Evolutionary conservation across 2,113 vertebrate species (phyloP).

Genomic region (Alexandromys fortis): DNA sequence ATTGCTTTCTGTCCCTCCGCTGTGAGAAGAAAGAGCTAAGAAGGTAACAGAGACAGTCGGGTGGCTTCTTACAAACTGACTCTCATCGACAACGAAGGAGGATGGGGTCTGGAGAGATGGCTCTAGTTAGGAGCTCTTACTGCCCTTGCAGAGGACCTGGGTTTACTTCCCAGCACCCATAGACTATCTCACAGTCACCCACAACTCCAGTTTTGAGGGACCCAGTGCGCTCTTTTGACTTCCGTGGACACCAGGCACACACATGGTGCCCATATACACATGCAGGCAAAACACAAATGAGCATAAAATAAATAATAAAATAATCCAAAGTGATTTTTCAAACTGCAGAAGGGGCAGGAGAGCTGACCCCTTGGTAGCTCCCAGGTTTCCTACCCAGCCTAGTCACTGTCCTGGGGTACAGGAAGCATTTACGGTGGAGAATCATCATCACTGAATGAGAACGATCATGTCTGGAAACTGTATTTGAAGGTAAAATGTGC

Average conservation of each 20-base stretch:
- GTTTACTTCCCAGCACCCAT: not conserved
- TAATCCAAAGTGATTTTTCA: not conserved
- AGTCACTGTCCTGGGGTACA: not conserved
- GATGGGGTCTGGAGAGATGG: not conserved
- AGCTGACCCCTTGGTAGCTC: not conserved
- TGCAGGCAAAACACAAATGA: not conserved
- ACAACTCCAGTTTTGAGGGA: not conserved
- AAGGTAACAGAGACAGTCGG: not conserved
- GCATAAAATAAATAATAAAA: not conserved
- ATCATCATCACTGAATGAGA: not conserved
- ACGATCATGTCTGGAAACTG: not conserved
- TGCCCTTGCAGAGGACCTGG: not conserved
- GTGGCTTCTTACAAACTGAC: not conserved
- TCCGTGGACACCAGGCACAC: not conserved
- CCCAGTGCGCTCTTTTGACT: not conserved
- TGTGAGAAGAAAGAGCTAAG: not conserved
- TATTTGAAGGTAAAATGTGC: not conserved
- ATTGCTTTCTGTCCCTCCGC: not conserved
- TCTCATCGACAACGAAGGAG: not conserved
- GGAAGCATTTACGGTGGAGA: not conserved
- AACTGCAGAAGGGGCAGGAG: not conserved
- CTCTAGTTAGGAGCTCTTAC: no score
- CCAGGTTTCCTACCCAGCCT: not conserved
- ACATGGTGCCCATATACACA: not conserved
- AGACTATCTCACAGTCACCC: not conserved